Conservation (phyloP, 2,888 invertebrate species). For the Gymnoscelis rufifasciata region DNA sequence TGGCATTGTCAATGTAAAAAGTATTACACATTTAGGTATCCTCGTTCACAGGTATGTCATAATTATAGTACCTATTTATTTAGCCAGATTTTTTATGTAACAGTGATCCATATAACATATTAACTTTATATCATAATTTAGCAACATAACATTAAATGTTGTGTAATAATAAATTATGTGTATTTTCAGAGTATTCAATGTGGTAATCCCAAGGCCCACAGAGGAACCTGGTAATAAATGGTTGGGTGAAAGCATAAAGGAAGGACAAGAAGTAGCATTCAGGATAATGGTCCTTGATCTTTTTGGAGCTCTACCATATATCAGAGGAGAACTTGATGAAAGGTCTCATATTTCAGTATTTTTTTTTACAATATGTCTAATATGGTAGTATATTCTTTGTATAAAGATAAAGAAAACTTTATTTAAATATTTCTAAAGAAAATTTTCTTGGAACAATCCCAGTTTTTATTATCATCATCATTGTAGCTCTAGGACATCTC, state of each 20-base stretch:
- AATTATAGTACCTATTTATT: no score
- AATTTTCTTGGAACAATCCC: no score
- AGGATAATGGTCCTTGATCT: constrained; percentile 79
- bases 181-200: constrained; percentile 81
- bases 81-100: no score
- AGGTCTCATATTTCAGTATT: constrained; percentile 50
- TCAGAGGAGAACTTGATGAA: constrained; percentile 79
- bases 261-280: constrained; percentile 81
- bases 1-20: constrained; percentile 84
- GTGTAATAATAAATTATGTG: neutral
- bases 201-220: constrained; percentile 81
- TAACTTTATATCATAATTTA: no score
- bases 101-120: no score
- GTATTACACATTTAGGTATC: constrained; percentile 82
- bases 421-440: no score
- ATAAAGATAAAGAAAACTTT: no score
- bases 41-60: constrained; percentile 79
- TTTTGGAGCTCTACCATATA: constrained; percentile 80
- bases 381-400: no score
- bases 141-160: neutral
- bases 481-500: no score
- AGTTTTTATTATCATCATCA: no score
- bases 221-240: constrained; percentile 73
- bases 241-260: constrained; percentile 75
- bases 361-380: no score